Evolutionary conservation across 2,797 vertebrate genomes (phyloP), one percentile per base, ranked within the genome.

Genomic region (Thalassophryne amazonica): DNA sequence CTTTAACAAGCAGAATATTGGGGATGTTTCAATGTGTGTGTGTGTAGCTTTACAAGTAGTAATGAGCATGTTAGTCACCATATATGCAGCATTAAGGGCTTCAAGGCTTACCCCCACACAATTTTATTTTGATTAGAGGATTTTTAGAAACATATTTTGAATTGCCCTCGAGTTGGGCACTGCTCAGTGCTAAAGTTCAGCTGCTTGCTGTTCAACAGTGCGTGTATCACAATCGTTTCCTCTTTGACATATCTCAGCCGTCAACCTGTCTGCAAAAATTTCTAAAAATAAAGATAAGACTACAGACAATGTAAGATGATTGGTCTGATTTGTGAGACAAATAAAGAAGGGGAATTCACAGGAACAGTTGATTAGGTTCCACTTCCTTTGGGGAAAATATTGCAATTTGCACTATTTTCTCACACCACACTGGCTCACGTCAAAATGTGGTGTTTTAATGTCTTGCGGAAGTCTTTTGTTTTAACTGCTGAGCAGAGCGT

Each of bases 291-390:
- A 20, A 34, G 42, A 13, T 0, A 4, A 34, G 6, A 51, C 21
- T 17, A 5, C 27, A 15, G n/a, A 8, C 5, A 0, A 2, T 18
- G 11, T 60, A 27, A 33, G 31, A 6, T 33, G 47, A 23, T 46
- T 7, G 18, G 9, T 20, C 16, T 27, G 13, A 40, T 46, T 22
- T 6, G 7, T 19, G 22, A 11, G 28, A 13, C 21, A 58, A 27
- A 52, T 21, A 11, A 7, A 11, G 23, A 48, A 27, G 49, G 47
- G 57, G 63, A 67, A 58, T 72, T 77, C 33, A 60, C 20, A 20
- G 7, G 3, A 57, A 17, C 7, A 23, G 6, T 6, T 46, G 42
- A 24, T n/a, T 7, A 67, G 23, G 23, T 21, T 51, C 33, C 46
- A 61, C 33, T 63, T 77, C 56, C 56, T 29, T 45, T 11, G 24